A percentile compares a stretch with the other conserved stretches of the same genome.
Evolutionary conservation across 2,888 invertebrate species (phyloP).

Genomic region (Gymnocheta viridis): DNA sequence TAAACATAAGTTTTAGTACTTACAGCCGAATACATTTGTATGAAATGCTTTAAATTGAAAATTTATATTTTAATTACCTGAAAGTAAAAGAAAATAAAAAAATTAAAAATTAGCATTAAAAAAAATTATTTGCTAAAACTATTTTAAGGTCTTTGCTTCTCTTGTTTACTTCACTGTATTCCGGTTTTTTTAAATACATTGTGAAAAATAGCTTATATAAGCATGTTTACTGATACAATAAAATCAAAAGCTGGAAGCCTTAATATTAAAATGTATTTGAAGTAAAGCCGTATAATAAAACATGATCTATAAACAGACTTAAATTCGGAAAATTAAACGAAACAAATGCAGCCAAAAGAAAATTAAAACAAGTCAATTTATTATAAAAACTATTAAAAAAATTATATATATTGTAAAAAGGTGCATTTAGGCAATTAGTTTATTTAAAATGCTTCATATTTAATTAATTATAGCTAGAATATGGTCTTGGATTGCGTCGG

Average conservation of each 20-base stretch:
- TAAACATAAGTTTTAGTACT: constrained; percentile 7
- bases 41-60: background rate
- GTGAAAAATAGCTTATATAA: background rate
- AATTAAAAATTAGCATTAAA: background rate
- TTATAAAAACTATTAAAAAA: no score
- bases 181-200: constrained; percentile 5
- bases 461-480: no score
- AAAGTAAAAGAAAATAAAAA: constrained; percentile 26
- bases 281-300: constrained; percentile 50
- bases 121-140: background rate
- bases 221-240: constrained; percentile 26
- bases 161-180: background rate
- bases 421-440: no score
- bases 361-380: no score
- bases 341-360: no score
- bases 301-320: constrained; percentile 53
- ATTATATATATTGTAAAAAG: no score
- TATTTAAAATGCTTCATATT: no score
- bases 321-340: constrained; percentile 3
- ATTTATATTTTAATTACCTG: constrained; percentile 44
- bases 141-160: background rate
- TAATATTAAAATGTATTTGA: constrained; percentile 42
- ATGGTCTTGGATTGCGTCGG: no score
- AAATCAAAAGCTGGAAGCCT: constrained; percentile 57
- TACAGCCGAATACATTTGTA: constrained; percentile 60